These are phyloP conservation scores for Macrobrachium rosenbergii DNA, from an alignment of 1,140 invertebrate species.

Conservation along the genomic window DNA sequence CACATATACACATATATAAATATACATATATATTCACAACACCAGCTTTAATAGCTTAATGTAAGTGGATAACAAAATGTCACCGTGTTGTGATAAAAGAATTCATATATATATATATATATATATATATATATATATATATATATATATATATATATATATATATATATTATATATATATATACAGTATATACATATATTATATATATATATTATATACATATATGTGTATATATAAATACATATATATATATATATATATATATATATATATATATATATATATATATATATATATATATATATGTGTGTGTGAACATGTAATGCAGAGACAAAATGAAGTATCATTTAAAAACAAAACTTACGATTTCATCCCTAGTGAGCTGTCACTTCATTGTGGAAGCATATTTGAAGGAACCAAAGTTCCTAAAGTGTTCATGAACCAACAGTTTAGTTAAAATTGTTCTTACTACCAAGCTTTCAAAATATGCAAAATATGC, in stretches of 20 bases:
- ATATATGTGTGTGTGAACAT: neutral
- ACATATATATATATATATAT: constrained; percentile 1
- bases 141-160: constrained; percentile 27
- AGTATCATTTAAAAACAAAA: no score
- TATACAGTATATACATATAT: no score
- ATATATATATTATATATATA: neutral
- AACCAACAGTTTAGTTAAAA: neutral
- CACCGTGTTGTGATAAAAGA: no score
- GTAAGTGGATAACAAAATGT: no score
- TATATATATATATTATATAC: neutral
- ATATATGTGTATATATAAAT: neutral
- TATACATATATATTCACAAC: no score
- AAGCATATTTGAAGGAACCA: no score
- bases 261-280: constrained; percentile 7
- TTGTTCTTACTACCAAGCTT: neutral
- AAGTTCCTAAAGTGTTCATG: no score
- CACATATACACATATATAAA: no score
- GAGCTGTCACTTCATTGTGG: no score
- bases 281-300: constrained; percentile 6
- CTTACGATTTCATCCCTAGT: no score
- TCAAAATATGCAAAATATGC: no score
- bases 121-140: constrained; percentile 27
- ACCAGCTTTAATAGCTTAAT: no score
- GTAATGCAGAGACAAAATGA: neutral
- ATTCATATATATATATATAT: neutral